Evolutionary conservation across 2,888 invertebrate genomes (phyloP).

Genomic region (Pantelozetes paolii): DNA sequence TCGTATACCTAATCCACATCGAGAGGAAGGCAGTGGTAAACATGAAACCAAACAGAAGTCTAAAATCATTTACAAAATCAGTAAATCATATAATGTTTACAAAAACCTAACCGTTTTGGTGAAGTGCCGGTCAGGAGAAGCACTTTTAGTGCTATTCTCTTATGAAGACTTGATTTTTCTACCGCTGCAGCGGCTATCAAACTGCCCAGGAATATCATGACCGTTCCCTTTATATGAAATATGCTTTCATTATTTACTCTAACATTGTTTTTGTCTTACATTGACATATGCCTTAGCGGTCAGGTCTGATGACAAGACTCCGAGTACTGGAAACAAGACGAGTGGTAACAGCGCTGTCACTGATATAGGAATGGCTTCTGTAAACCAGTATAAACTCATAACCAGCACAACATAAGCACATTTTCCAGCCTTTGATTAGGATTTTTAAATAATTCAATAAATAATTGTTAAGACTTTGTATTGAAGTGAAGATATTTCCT

Average conservation of each 20-base stretch:
- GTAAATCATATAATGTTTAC: not conserved
- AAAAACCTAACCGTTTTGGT: conserved; percentile 33
- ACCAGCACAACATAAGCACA: conserved; percentile 51
- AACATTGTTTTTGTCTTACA: conserved; percentile 11
- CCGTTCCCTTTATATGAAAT: conserved; percentile 38
- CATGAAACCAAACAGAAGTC: conserved; percentile 42
- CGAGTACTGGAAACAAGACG: conserved; percentile 48
- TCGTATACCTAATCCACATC: conserved; percentile 73
- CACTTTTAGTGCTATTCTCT: conserved; percentile 42
- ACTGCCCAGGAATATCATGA: conserved; percentile 41
- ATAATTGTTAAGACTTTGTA: not conserved
- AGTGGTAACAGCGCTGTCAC: conserved; percentile 48
- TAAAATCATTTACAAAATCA: not conserved
- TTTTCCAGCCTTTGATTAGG: conserved; percentile 44
- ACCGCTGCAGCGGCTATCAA: conserved; percentile 42
- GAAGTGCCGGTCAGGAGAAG: conserved; percentile 36
- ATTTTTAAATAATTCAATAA: not conserved
- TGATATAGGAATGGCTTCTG: conserved; percentile 50
- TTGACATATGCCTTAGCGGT: conserved; percentile 44
- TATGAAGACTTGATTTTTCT: conserved; percentile 42
- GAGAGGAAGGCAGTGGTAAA: conserved; percentile 41
- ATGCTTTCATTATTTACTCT: not conserved
- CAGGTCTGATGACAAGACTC: conserved; percentile 45
- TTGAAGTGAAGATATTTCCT: not conserved
- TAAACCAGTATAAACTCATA: conserved; percentile 50